Percentiles rank a stretch among this genome's conserved stretches.
phyloP scores from a whole-genome alignment of 1,140 invertebrate genomes.

The Lasioglossum baleicum region DNA sequence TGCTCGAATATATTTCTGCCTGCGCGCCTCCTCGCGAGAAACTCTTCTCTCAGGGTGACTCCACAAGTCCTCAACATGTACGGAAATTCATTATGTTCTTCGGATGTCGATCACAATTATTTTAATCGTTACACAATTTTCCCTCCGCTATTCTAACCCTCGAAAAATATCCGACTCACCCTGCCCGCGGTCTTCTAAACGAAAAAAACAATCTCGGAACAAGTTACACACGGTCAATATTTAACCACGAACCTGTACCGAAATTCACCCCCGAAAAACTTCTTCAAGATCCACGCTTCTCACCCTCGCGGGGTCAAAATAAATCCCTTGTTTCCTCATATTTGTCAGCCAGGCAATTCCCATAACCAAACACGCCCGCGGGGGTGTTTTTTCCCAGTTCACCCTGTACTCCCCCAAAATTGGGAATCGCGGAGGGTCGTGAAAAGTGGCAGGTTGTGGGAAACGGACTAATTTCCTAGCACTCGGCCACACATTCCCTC shows the following conservation, averaged over 20 bases:
- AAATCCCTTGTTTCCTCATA: constrained; percentile 23
- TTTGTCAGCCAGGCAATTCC: constrained; percentile 17
- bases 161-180: no score
- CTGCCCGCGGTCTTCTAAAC: no score
- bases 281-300: no score
- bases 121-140: no score
- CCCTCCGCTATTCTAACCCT: no score
- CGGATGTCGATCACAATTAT: no score
- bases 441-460: constrained; percentile 55
- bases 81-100: no score
- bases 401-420: constrained; percentile 21
- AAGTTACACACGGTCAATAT: no score
- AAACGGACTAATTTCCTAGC: constrained; percentile 52
- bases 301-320: constrained; percentile 15
- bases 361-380: not conserved
- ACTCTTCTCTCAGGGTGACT: not conserved
- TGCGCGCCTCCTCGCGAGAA: not conserved
- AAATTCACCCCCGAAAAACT: no score
- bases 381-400: constrained; percentile 26
- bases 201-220: no score
- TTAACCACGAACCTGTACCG: no score
- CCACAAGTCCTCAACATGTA: not conserved
- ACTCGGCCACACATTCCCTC: constrained; percentile 26
- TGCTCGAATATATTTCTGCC: constrained; percentile 11
- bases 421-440: constrained; percentile 17